phyloP scores from a whole-genome alignment of 2,113 vertebrate genomes.

The Lathamus discolor region DNA sequence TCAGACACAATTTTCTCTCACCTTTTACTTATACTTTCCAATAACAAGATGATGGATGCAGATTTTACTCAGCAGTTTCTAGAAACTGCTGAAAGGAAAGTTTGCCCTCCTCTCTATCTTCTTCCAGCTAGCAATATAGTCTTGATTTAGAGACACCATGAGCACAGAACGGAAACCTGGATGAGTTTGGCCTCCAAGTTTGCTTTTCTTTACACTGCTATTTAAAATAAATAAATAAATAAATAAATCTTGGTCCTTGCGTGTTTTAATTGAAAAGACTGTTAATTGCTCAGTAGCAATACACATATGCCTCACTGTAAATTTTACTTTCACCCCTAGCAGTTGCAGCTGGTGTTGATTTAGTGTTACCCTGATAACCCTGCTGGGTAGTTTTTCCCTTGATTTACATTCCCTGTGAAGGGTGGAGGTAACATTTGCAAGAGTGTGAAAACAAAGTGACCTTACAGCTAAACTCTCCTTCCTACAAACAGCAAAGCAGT shows the following conservation, averaged over 20 bases:
- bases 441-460: slow-evolving; percentile 54
- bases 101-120: neutral
- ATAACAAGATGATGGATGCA: slow-evolving; percentile 45
- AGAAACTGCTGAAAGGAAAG: slow-evolving; percentile 38
- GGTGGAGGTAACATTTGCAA: slow-evolving; percentile 44
- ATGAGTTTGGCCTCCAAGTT: neutral
- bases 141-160: neutral
- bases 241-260: neutral
- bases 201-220: neutral
- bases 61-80: slow-evolving; percentile 60
- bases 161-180: neutral
- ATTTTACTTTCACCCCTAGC: slow-evolving; percentile 32
- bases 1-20: slow-evolving; percentile 60
- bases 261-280: slow-evolving; percentile 37
- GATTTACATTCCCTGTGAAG: slow-evolving; percentile 57
- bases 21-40: slow-evolving; percentile 58
- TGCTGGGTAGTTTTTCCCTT: slow-evolving; percentile 53
- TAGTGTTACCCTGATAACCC: slow-evolving; percentile 61
- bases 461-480: slow-evolving; percentile 32
- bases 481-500: neutral
- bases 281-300: neutral
- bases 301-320: slow-evolving; percentile 40
- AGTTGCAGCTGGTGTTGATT: slow-evolving; percentile 59
- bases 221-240: neutral
- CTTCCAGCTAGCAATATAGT: neutral